Percentiles rank a stretch among this genome's conserved stretches.
These are phyloP conservation scores for Apoda limacodes DNA, from an alignment of 2,888 invertebrate species.

Conservation along the genomic window DNA sequence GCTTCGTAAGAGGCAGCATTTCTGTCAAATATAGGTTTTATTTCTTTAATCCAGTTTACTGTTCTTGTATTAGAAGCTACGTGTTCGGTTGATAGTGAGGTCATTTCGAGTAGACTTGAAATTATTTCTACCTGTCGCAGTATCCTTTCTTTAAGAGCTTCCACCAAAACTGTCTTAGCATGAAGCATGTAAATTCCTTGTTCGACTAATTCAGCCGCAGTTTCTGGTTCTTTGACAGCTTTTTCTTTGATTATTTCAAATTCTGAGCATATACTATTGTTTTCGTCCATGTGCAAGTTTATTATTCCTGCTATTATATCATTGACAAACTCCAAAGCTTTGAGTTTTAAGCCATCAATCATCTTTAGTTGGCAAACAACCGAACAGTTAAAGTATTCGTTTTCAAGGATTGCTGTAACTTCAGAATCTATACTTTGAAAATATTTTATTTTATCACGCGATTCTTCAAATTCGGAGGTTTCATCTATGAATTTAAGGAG, in stretches of 20 bases:
- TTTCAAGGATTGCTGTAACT: conserved; percentile 72
- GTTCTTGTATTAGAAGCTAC: conserved; percentile 84
- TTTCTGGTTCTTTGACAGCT: conserved; percentile 79
- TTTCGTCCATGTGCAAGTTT: conserved; percentile 73
- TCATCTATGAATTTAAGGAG: conserved; percentile 57
- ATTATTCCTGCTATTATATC: conserved; percentile 74
- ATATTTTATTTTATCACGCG: conserved; percentile 70
- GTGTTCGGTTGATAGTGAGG: conserved; percentile 79
- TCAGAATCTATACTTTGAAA: conserved; percentile 71
- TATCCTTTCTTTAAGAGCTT: conserved; percentile 77
- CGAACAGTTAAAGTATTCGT: conserved; percentile 76
- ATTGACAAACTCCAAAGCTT: conserved; percentile 69
- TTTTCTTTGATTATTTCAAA: conserved; percentile 78
- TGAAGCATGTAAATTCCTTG: conserved; percentile 84
- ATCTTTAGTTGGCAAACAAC: conserved; percentile 73
- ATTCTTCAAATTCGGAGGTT: conserved; percentile 68
- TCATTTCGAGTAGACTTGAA: conserved; percentile 80
- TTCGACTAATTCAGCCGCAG: conserved; percentile 84
- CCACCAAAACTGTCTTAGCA: conserved; percentile 79
- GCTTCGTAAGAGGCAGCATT: conserved; percentile 85
- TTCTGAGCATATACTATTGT: conserved; percentile 75
- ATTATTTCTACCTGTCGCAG: conserved; percentile 74
- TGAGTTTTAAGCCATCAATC: conserved; percentile 70
- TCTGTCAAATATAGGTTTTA: conserved; percentile 83
- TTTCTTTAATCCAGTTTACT: conserved; percentile 84